Percentiles rank a stretch among this genome's conserved stretches.
phyloP scores from a whole-genome alignment of 2,888 invertebrate species.

The Cataglyphis livida region DNA sequence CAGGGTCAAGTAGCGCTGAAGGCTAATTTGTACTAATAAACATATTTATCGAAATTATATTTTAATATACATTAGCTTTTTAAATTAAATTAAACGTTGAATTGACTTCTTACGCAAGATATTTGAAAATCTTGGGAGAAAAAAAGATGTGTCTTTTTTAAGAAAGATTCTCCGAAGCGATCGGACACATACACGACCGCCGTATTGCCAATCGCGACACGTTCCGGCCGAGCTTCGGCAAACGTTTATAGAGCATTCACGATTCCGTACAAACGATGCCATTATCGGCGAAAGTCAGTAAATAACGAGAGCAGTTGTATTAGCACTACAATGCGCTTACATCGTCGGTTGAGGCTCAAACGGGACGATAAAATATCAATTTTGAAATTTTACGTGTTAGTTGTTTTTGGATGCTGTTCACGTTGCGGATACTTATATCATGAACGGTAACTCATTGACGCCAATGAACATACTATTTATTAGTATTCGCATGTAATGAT shows the following conservation, averaged over 20 bases:
- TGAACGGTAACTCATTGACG: conserved; percentile 2
- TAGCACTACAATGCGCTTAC: conserved; percentile 8
- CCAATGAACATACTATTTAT: background rate
- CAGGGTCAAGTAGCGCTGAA: background rate
- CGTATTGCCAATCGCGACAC: conserved; percentile 41
- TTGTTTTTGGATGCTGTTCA: conserved; percentile 42
- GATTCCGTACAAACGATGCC: conserved; percentile 39
- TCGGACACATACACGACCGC: background rate
- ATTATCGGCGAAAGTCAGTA: conserved; percentile 54
- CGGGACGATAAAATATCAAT: conserved; percentile 46
- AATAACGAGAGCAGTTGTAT: conserved; percentile 49
- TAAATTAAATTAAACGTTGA: background rate
- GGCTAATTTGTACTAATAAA: background rate
- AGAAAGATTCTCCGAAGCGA: background rate
- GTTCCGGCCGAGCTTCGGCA: conserved; percentile 5
- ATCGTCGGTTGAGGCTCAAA: conserved; percentile 20
- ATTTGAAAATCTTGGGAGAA: background rate
- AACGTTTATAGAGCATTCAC: conserved; percentile 46
- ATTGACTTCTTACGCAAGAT: background rate
- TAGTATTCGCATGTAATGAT: conserved; percentile 5
- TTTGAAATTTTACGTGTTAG: conserved; percentile 41
- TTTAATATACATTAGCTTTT: background rate
- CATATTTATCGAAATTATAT: background rate
- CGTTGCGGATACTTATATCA: conserved; percentile 24
- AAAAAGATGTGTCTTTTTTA: background rate